phyloP scores from a whole-genome alignment of 2,797 vertebrate species.

The Scomberomorus guttatus region DNA sequence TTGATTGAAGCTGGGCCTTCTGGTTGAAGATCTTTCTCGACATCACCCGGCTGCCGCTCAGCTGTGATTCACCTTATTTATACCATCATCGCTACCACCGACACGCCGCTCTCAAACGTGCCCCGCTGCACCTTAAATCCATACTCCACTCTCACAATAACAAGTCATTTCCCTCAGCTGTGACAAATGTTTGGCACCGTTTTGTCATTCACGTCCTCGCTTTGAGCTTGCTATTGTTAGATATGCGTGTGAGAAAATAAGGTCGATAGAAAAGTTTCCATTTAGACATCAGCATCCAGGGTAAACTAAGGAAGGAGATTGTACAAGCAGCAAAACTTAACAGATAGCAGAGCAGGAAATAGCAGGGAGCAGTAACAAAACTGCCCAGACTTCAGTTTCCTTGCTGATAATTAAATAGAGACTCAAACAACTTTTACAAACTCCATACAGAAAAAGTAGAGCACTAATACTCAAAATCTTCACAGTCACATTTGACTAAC shows the following conservation, averaged over 20 bases:
- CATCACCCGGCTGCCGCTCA: neutral
- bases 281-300: conserved; percentile 41
- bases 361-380: conserved; percentile 35
- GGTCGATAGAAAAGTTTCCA: conserved; percentile 43
- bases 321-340: conserved; percentile 31
- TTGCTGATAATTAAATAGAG: conserved; percentile 17
- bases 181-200: conserved; percentile 40
- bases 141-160: conserved; percentile 21
- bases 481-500: neutral
- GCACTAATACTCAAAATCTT: neutral
- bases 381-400: conserved; percentile 43
- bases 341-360: conserved; percentile 59
- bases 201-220: conserved; percentile 24
- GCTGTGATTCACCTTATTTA: too few relatives aligned
- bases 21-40: neutral
- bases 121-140: conserved; percentile 1
- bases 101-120: conserved; percentile 1
- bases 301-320: conserved; percentile 67
- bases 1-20: neutral
- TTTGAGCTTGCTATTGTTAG: conserved; percentile 50
- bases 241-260: conserved; percentile 43
- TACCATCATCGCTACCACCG: neutral
- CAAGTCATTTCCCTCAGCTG: conserved; percentile 22
- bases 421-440: conserved; percentile 9
- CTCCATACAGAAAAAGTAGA: neutral